Conservation (phyloP, 2,888 invertebrate species). For the Drosophila anceps region DNA sequence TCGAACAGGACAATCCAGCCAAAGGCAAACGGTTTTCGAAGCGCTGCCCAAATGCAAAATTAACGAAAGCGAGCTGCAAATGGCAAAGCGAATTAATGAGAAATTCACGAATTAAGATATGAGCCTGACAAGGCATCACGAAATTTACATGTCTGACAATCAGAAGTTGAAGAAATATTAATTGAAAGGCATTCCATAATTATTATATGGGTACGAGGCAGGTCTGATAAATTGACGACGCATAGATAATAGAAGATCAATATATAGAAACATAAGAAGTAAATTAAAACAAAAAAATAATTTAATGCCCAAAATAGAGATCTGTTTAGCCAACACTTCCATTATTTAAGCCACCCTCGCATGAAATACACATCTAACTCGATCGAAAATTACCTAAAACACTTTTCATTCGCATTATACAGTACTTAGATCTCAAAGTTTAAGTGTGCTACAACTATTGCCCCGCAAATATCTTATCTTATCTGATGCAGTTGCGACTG, state of each 20-base stretch:
- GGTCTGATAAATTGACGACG: background rate
- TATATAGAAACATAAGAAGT: background rate
- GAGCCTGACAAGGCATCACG: background rate
- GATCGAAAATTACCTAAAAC: background rate
- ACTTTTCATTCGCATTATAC: too few relatives aligned
- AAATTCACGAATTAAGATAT: slow-evolving; percentile 19
- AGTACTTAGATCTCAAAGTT: slow-evolving; percentile 8
- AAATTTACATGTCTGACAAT: slow-evolving; percentile 2
- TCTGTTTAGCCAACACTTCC: too few relatives aligned
- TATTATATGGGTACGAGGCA: background rate
- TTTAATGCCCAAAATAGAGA: background rate
- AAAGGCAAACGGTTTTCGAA: slow-evolving; percentile 3
- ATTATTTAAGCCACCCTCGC: background rate
- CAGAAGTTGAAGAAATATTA: background rate
- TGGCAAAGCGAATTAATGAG: slow-evolving; percentile 31
- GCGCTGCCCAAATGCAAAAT: slow-evolving; percentile 30
- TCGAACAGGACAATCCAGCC: slow-evolving; percentile 8
- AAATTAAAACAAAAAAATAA: too few relatives aligned
- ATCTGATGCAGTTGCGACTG: slow-evolving; percentile 24
- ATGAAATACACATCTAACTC: background rate
- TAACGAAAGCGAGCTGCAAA: slow-evolving; percentile 21
- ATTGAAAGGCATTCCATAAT: background rate
- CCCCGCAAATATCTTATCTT: slow-evolving; percentile 29
- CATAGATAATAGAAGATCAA: background rate
- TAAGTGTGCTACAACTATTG: background rate